Evolutionary conservation across 2,797 vertebrate species (phyloP), one percentile per base, ranked within the genome.

Genomic region (Anguilla obscura): DNA sequence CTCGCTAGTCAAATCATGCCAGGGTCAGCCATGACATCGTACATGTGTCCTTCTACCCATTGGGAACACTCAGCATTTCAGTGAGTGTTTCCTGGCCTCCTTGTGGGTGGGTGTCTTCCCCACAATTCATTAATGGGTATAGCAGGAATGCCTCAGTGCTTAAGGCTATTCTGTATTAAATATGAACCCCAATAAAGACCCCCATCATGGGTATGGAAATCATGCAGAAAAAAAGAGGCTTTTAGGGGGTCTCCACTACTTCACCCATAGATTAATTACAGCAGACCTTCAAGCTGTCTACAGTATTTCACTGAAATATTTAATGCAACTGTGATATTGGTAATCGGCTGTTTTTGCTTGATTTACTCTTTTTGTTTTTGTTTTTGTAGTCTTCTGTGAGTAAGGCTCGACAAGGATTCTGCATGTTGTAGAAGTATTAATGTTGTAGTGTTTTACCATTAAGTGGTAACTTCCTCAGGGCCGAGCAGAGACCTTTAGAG

Each of bases 1-100:
- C 7, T 84, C 88, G 40, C 88, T 89, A 12, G 88, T 89, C 16
- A 89, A 89, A 48, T 89, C 88, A 36, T 69, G 76, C 85, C 88
- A 86, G 85, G 88, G 85, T 10, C 1, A 54, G 48, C 85, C 74
- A 10, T 89, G 60, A 89, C 7, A 9, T 30, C 8, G 0, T 16
- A 71, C 16, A 8, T 1, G 1, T 60, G 84, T 21, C 58, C 54
- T 30, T 7, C n/a, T 18, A 8, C 18, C 48, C 48, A 84, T 52
- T 52, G 24, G 27, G 16, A 33, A 40, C 84, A 33, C 56, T 8
- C 58, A 21, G 54, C 30, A 54, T 40, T 63, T 63, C 10, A 54
- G 14, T 33, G 3, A 1, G 84, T 36, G n/a, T 24, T 24, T 24
- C 84, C 56, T 27, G 45, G 1, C 18, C 50, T 56, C 1, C n/a